Conservation (phyloP, 2,888 invertebrate genomes). For the Aethes cnicana region DNA sequence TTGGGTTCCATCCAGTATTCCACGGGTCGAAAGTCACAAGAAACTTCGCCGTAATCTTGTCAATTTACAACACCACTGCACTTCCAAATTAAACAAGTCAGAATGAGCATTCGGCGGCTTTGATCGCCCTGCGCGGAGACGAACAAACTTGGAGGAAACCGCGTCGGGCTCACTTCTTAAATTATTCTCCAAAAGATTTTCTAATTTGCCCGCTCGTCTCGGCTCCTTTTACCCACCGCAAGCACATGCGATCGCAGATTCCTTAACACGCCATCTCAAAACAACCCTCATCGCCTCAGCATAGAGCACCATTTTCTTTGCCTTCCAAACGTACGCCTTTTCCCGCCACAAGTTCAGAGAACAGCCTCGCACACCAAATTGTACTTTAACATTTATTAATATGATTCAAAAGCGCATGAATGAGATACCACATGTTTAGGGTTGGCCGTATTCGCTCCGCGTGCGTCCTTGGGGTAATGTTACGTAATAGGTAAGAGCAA, state of each 20-base stretch:
- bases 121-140: slow-evolving; percentile 48
- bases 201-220: slow-evolving; percentile 75
- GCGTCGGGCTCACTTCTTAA: slow-evolving; percentile 64
- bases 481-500: slow-evolving; percentile 73
- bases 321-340: slow-evolving; percentile 51
- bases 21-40: slow-evolving; percentile 16
- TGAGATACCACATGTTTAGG: slow-evolving; percentile 48
- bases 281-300: slow-evolving; percentile 61
- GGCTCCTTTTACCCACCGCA: slow-evolving; percentile 57
- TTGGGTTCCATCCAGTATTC: slow-evolving; percentile 21
- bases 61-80: slow-evolving; percentile 51
- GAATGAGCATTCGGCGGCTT: slow-evolving; percentile 53
- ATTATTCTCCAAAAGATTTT: slow-evolving; percentile 81
- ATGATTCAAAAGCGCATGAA: slow-evolving; percentile 60
- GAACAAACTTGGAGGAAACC: slow-evolving; percentile 62
- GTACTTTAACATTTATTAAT: slow-evolving; percentile 63
- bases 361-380: slow-evolving; percentile 49
- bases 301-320: slow-evolving; percentile 59
- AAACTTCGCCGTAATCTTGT: slow-evolving; percentile 30
- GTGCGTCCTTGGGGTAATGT: slow-evolving; percentile 80
- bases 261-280: slow-evolving; percentile 56
- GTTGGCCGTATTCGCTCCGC: slow-evolving; percentile 64
- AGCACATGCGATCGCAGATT: slow-evolving; percentile 51
- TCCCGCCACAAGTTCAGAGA: slow-evolving; percentile 38
- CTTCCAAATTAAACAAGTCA: slow-evolving; percentile 50